A percentile compares a stretch with the other conserved stretches of the same genome.
phyloP scores from a whole-genome alignment of 2,113 vertebrate species.

The Scatophagus argus region DNA sequence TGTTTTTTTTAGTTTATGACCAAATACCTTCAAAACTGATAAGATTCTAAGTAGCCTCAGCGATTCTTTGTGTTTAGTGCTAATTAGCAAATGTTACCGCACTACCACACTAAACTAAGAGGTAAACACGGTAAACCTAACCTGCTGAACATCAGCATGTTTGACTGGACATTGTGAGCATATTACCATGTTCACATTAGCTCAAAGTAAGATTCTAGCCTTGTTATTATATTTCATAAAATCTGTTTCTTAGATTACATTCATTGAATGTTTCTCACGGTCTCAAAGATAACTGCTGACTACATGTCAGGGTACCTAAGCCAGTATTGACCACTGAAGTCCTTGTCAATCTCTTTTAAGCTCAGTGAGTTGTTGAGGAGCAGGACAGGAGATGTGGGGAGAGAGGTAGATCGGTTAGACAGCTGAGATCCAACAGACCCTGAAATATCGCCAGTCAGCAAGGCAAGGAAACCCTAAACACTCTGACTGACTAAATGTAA shows the following conservation, averaged over 20 bases:
- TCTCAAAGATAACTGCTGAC: slow-evolving; percentile 58
- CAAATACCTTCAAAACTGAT: background rate
- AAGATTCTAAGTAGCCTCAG: background rate
- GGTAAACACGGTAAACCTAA: background rate
- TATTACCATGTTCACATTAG: background rate
- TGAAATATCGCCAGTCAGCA: slow-evolving; percentile 51
- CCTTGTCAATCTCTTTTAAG: slow-evolving; percentile 63
- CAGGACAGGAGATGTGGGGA: slow-evolving; percentile 11
- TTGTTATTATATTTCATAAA: background rate
- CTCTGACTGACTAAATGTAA: slow-evolving; percentile 10
- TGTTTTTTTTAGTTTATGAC: too few species aligned
- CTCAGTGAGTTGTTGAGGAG: slow-evolving; percentile 30
- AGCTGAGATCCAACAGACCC: slow-evolving; percentile 8
- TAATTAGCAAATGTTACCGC: background rate
- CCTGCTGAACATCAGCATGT: background rate
- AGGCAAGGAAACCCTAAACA: slow-evolving; percentile 9
- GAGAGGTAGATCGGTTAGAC: slow-evolving; percentile 3
- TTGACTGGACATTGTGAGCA: background rate
- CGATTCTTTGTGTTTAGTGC: too few species aligned
- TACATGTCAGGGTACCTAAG: slow-evolving; percentile 49
- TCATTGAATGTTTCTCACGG: slow-evolving; percentile 12
- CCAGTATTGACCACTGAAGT: slow-evolving; percentile 53
- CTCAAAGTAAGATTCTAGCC: background rate
- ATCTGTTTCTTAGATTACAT: background rate
- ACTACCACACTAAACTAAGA: background rate